Evolutionary conservation across 2,888 invertebrate species (phyloP), one percentile per base, ranked within the genome.

Genomic region (Heteromurus nitidus): DNA sequence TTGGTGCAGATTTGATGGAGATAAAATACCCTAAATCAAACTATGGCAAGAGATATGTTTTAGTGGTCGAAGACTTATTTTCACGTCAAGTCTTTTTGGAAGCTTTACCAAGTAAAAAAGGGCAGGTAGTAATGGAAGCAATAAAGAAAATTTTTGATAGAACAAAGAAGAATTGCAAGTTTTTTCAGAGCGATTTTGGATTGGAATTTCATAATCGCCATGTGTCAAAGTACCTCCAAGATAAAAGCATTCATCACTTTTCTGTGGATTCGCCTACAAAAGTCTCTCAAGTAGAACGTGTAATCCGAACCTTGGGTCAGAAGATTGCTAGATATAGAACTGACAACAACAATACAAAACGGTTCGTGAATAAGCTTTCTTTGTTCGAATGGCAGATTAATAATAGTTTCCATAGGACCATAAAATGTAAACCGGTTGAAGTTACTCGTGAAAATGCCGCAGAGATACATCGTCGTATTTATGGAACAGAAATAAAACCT

Each of bases 1-100:
- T 55, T 50, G 82, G 79, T 18, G 68, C 60, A 2, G 84, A 84
- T 31, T 47, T 84, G 18, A 30, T 75, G 22, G 84, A 84, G 30
- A 50, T 84, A 7, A 67, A 64, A 67, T 36, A 64, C 30, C 53
- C 74, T 0, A 74, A 64, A 26, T 82, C 74, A 18, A 81, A 84
- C 47, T 82, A 74, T 55, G 65, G 64, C 13, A 83, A 83, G 55
- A 67, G 18, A 13, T 83, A 67, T 30, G 68, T 83, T n/a, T 13
- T 81, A 0, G 55, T 22, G 16, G 64, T 80, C 0, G 22, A 73
- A 0, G 80, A 82, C 30, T 53, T 55, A 22, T 82, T 84, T 53
- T 50, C 65, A 1, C 69, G 79, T 47, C 47, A 36, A 18, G 74
- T 60, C 7, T 81, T 62, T 67, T 13, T 84, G 1, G 84, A 83